These are phyloP conservation scores for Notodonta ziczac DNA, from an alignment of 2,888 invertebrate species.

Conservation along the genomic window DNA sequence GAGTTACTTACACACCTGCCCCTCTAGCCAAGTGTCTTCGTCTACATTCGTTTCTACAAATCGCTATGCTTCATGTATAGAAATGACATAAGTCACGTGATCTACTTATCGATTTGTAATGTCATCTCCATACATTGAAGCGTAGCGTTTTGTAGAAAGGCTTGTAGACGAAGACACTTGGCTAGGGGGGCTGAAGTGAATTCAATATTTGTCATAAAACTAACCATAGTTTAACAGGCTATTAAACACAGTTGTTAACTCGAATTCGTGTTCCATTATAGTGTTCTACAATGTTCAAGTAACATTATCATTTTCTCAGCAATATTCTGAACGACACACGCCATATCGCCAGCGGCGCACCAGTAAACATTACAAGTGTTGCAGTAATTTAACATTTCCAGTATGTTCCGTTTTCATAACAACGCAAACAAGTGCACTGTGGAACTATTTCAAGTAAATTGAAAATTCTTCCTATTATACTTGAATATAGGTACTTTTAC, in stretches of 20 bases:
- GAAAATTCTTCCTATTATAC: conserved; percentile 61
- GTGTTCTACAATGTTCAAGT: not conserved
- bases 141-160: too few relatives aligned
- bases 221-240: not conserved
- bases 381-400: conserved; percentile 25
- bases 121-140: too few relatives aligned
- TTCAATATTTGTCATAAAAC: not conserved
- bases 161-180: too few relatives aligned
- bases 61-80: too few relatives aligned
- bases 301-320: not conserved
- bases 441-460: conserved; percentile 66
- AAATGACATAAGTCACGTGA: too few relatives aligned
- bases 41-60: too few relatives aligned
- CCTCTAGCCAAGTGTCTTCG: too few relatives aligned
- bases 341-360: not conserved
- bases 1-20: too few relatives aligned
- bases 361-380: conserved; percentile 19
- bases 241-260: not conserved
- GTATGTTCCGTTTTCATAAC: conserved; percentile 52
- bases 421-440: conserved; percentile 39
- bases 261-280: not conserved
- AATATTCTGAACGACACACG: not conserved
- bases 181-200: too few relatives aligned
- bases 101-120: too few relatives aligned
- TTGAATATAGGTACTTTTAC: conserved; percentile 22